Evolutionary conservation across 2,113 vertebrate genomes (phyloP), one percentile per base, ranked within the genome.

Genomic region (Gavialis gangeticus): DNA sequence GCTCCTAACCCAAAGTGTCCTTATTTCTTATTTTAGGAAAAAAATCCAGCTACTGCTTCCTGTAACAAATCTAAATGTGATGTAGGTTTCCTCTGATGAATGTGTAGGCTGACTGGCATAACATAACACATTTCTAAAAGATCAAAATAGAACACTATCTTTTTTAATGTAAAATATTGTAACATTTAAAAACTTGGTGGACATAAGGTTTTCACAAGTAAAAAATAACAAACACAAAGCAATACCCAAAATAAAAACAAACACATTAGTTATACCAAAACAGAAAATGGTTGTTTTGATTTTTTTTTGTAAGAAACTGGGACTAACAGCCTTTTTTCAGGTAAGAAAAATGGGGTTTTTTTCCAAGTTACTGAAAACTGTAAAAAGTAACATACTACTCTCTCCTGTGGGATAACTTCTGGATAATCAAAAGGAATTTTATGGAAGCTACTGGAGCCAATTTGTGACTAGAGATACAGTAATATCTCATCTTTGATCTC

Each of bases 391-490:
- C 17, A 82, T 28, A 34, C 60, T 16, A 19, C 24, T 46, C 34
- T 73, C 34, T 14, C 46, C 7, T 46, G 9, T 46, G 46, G 46
- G 46, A 46, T 46, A 46, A 46, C 4, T 80, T 3, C 34, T 77
- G 57, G 55, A 24, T 81, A 75, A 85, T 21, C 78, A 86, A 80
- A 28, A 90, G 22, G 71, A 24, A 17, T 1, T 11, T 15, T 73
- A 69, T n/a, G 80, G 25, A 87, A 79, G 80, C 89, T 92, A 28
- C 8, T 21, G 69, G 77, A 64, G 58, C 15, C 69, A 2, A 14
- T n/a, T 89, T 91, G n/a, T 85, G 34, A 95, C 34, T 77, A 69
- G 12, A 94, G 34, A 80, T 22, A 85, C 89, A 94, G 88, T 87
- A 82, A 67, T 59, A 79, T 59, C 12, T 59, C 4, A 75, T 80